Conservation (phyloP, 92 coral and sea anemone species). For the Pocillopora grandis region DNA sequence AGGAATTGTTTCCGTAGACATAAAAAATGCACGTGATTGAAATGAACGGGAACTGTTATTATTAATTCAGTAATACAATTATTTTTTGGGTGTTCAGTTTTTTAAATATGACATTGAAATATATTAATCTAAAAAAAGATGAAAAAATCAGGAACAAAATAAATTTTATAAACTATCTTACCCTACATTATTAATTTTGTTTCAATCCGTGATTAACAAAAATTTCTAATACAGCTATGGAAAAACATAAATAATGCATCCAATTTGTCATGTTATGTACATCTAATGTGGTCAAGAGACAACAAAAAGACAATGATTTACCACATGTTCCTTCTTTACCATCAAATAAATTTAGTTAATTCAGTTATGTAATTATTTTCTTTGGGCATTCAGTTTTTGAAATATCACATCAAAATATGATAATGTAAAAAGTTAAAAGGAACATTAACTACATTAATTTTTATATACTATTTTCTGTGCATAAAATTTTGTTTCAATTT, state of each 20-base stretch:
- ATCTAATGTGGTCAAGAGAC: no score
- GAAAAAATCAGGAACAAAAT: not conserved
- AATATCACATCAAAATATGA: not conserved
- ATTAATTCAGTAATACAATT: not conserved
- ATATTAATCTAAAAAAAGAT: not conserved
- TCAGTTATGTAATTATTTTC: not conserved
- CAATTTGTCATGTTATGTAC: no score
- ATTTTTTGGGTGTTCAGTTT: not conserved
- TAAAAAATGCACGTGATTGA: not conserved
- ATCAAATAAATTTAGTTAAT: not conserved
- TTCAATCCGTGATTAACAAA: no score
- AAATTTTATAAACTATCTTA: no score
- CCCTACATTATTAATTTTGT: no score
- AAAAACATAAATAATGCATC: no score
- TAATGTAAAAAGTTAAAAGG: slow-evolving; percentile 1
- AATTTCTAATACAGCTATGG: no score
- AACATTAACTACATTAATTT: not conserved
- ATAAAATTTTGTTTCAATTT: not conserved
- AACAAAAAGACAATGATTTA: no score
- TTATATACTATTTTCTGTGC: slow-evolving; percentile 25
- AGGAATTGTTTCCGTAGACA: not conserved
- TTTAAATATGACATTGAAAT: not conserved
- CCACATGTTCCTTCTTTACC: no score
- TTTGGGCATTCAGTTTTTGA: slow-evolving; percentile 1
- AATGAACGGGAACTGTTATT: slow-evolving; percentile 7